These are phyloP conservation scores for Polymixis flavicincta DNA, from an alignment of 2,888 invertebrate genomes.

Conservation along the genomic window DNA sequence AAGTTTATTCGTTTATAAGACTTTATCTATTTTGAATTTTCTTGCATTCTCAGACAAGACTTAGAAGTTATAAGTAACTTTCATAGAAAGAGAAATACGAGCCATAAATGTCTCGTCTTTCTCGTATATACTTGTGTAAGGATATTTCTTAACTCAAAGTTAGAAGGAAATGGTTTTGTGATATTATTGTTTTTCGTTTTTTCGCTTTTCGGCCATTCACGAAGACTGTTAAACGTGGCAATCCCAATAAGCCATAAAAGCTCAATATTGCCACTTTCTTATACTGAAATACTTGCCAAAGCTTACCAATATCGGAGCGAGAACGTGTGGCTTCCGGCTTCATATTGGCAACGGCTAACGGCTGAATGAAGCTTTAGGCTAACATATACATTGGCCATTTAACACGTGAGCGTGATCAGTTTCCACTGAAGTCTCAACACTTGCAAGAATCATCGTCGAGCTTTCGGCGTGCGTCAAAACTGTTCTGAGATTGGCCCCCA, in stretches of 20 bases:
- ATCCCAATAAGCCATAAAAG: slow-evolving; percentile 1
- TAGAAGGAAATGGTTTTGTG: background rate
- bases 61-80: background rate
- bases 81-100: too few species aligned
- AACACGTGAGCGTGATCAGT: background rate
- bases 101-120: background rate
- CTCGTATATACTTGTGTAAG: background rate
- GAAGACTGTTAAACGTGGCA: background rate
- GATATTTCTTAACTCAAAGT: background rate
- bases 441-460: background rate
- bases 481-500: background rate
- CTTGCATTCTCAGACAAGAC: background rate
- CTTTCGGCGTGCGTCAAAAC: slow-evolving; percentile 1
- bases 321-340: slow-evolving; percentile 33
- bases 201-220: background rate
- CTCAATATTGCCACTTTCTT: slow-evolving; percentile 17
- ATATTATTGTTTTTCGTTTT: background rate
- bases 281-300: slow-evolving; percentile 20
- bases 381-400: slow-evolving; percentile 5
- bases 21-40: slow-evolving; percentile 33
- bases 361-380: slow-evolving; percentile 17
- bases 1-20: slow-evolving; percentile 21
- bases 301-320: slow-evolving; percentile 39
- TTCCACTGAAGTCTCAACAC: background rate
- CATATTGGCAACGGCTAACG: slow-evolving; percentile 22